Base-by-base conservation (phyloP, 2,888 invertebrate species). In the Laothoe populi region DNA sequence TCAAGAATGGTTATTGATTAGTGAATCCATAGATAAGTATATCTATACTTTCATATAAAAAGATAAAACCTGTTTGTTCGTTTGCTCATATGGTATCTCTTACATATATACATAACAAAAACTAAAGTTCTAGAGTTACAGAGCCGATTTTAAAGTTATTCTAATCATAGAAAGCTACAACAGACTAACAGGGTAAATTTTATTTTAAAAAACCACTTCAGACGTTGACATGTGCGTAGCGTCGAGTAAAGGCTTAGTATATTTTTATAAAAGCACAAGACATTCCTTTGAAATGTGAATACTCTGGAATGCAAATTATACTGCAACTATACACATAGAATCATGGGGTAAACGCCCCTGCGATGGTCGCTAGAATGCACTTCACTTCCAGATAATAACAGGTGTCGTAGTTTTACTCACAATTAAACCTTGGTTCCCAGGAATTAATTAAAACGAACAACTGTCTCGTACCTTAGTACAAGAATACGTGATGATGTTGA, bases 381-480 rank as follows among this genome's bases (percentile, higher is more conserved):
- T 86, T 80, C 79, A 80, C 77, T 81, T 83, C 79, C 82, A 80
- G 77, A 74, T 86, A 88, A 88, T 88, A 84, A 85, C 79, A 86
- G 70, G 72, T 73, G 72, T 72, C 66, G 71, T 64, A 69, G 66
- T 69, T 76, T 73, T 76, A 70, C 76, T 70, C 68, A 74, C 79
- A 84, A 88, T 87, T 87, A 87, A 77, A 71, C 66, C 66, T 68
- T 70, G 68, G 74, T 87, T 87, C 87, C 76, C 87, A 84, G 81
- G 76, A 77, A 71, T 68, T 79, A 83, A 87, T 89, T 87, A 88
- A 79, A 77, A 76, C 70, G 77, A 70, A 79, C 84, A 84, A 75
- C 78, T 82, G 74, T 70, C 38, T 75, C 71, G 74, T 82, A 84
- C 81, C 77, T 35, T 42, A 24, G 58, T 40, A 62, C 44, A 65